Percentiles rank a stretch among this genome's conserved stretches.
These are phyloP conservation scores for Caenorhabditis sp. DNA, from an alignment of 2,888 invertebrate genomes.

Conservation along the genomic window DNA sequence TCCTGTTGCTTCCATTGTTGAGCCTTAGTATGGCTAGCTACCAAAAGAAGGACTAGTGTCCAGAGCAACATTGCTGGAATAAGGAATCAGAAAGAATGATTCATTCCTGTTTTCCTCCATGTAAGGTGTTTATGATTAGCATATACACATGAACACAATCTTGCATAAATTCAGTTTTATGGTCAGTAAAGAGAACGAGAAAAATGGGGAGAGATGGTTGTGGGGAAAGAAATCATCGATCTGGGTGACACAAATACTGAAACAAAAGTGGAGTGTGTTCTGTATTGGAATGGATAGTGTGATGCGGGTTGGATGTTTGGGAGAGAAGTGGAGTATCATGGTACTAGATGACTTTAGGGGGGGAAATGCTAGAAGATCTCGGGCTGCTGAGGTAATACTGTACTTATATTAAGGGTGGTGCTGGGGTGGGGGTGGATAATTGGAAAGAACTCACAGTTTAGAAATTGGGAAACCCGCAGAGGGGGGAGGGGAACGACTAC, in stretches of 20 bases:
- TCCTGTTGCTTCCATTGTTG: background rate
- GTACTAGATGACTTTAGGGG: background rate
- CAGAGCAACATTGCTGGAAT: slow-evolving; percentile 12
- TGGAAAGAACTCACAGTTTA: slow-evolving; percentile 34
- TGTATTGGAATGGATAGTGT: background rate
- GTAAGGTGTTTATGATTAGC: slow-evolving; percentile 8
- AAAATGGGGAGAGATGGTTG: background rate
- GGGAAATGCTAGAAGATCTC: background rate
- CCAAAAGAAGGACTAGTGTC: background rate
- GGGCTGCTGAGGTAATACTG: slow-evolving; percentile 14
- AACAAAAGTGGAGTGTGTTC: background rate
- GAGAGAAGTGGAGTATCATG: slow-evolving; percentile 3
- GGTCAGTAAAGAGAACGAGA: slow-evolving; percentile 11
- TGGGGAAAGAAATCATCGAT: background rate
- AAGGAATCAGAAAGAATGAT: slow-evolving; percentile 17
- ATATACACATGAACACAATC: slow-evolving; percentile 5
- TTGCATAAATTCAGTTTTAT: slow-evolving; percentile 53
- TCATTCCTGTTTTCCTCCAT: slow-evolving; percentile 2
- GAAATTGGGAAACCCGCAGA: slow-evolving; percentile 1
- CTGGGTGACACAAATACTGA: background rate
- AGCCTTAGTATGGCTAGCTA: background rate
- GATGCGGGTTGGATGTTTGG: background rate
- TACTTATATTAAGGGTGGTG: background rate
- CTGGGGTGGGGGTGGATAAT: slow-evolving; percentile 1
- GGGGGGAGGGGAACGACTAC: background rate